phyloP scores from a whole-genome alignment of 2,113 vertebrate species.

The Oenanthe melanoleuca region DNA sequence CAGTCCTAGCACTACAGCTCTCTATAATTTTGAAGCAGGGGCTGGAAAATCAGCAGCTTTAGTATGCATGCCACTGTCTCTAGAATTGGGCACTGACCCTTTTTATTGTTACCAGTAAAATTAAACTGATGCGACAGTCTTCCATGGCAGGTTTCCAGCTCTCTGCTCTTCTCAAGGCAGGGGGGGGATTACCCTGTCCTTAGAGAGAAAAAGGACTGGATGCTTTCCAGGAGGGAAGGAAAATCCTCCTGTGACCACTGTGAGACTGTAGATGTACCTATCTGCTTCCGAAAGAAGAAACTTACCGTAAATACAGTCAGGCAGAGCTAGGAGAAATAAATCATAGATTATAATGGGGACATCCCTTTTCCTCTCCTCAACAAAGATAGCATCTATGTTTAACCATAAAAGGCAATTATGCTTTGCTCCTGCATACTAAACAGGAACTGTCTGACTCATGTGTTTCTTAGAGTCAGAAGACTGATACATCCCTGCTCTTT shows the following conservation, averaged over 20 bases:
- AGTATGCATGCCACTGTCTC: conserved; percentile 2
- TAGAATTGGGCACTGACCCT: conserved; percentile 11
- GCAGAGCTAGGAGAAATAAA: conserved; percentile 17
- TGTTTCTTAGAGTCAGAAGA: background rate
- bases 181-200: conserved; percentile 18
- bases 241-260: conserved; percentile 4
- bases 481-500: background rate
- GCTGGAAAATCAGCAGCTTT: conserved; percentile 41
- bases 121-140: conserved; percentile 17
- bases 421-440: conserved; percentile 29
- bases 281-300: background rate
- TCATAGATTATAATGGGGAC: background rate
- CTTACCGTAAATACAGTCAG: background rate
- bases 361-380: background rate
- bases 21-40: background rate
- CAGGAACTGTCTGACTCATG: background rate
- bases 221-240: conserved; percentile 45
- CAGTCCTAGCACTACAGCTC: background rate
- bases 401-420: background rate
- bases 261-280: conserved; percentile 24
- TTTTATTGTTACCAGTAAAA: conserved; percentile 51
- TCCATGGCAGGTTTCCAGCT: conserved; percentile 49
- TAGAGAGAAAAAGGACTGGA: conserved; percentile 31
- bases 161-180: background rate
- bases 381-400: background rate